phyloP scores from a whole-genome alignment of 2,888 invertebrate species.

The Vannuccia rotundouncinata region DNA sequence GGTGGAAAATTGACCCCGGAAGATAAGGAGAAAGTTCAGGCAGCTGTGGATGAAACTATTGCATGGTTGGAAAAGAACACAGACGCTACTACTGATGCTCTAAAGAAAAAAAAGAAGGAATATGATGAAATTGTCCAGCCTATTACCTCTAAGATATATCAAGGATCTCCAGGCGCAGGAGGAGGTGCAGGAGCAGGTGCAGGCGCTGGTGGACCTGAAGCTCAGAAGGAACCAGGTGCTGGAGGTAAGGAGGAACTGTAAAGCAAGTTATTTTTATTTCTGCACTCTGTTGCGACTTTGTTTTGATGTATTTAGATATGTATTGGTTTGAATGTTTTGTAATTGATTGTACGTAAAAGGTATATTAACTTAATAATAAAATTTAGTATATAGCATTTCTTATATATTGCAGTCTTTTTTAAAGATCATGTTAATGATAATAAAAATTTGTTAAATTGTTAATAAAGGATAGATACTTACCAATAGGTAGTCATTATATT shows the following conservation, averaged over 20 bases:
- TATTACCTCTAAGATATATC: conserved; percentile 88
- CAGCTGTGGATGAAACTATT: conserved; percentile 87
- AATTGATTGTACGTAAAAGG: no score
- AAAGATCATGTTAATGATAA: no score
- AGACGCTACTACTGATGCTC: conserved; percentile 82
- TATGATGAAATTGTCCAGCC: conserved; percentile 91
- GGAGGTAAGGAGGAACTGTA: conserved; percentile 20
- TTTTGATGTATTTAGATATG: no score
- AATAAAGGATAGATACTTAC: no score
- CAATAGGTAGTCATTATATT: no score
- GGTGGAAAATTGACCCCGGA: conserved; percentile 79
- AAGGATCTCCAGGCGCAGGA: conserved; percentile 64
- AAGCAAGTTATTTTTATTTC: no score
- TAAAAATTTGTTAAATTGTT: no score
- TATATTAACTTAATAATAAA: no score
- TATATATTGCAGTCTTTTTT: no score
- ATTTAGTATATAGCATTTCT: no score
- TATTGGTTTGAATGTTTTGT: no score
- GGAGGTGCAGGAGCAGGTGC: background rate
- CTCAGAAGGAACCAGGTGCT: background rate
- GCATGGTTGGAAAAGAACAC: conserved; percentile 95
- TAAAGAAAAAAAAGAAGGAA: conserved; percentile 85
- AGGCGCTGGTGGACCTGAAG: background rate
- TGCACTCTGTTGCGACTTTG: no score
- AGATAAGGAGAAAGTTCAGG: conserved; percentile 87